Percentiles rank a stretch among this genome's conserved stretches.
Conservation (phyloP, 2,888 invertebrate species). For the Sepiola atlantica region DNA sequence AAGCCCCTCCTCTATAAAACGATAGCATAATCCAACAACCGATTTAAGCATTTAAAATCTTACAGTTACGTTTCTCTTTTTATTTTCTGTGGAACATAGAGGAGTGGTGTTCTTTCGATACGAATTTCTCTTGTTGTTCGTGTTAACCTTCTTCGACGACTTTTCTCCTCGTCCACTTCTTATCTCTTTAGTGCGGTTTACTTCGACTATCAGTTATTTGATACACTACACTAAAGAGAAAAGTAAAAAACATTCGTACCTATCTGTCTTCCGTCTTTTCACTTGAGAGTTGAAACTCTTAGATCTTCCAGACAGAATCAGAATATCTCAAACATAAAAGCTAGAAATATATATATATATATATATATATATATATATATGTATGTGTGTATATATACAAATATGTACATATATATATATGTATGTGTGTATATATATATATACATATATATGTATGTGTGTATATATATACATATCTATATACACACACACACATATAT, state of each 20-base stretch:
- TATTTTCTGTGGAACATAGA: background rate
- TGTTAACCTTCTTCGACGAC: background rate
- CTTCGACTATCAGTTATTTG: background rate
- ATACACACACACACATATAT: too few relatives aligned
- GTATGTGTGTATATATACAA: too few relatives aligned
- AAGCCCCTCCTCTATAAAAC: background rate
- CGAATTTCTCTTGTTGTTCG: background rate
- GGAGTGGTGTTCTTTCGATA: background rate
- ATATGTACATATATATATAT: too few relatives aligned
- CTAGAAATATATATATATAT: too few relatives aligned
- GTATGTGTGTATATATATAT: too few relatives aligned
- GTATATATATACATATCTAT: too few relatives aligned
- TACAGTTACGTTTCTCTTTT: background rate
- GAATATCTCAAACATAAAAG: background rate
- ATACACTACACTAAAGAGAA: background rate
- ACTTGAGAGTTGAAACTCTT: background rate
- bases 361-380: too few relatives aligned
- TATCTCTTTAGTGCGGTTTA: background rate
- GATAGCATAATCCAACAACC: background rate
- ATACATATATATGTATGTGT: too few relatives aligned
- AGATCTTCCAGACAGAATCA: background rate
- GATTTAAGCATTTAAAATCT: background rate
- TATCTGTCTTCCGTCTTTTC: background rate
- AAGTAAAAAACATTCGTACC: background rate
- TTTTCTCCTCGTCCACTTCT: background rate